phyloP scores from a whole-genome alignment of 1,140 invertebrate genomes.

The Patella vulgata region DNA sequence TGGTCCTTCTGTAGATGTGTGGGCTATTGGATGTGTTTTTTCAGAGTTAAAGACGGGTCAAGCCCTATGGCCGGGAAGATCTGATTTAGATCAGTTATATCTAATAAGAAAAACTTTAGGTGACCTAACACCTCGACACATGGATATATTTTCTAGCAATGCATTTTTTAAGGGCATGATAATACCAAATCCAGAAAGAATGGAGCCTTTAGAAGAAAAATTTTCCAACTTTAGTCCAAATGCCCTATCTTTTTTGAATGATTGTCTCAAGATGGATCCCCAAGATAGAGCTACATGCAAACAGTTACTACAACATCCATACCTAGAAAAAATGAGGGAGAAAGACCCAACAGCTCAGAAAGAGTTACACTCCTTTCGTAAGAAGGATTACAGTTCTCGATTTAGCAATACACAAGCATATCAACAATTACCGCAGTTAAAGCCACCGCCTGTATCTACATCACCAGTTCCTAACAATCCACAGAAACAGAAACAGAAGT shows the following conservation, averaged over 20 bases:
- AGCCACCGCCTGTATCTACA: conserved; percentile 17
- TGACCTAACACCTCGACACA: conserved; percentile 91
- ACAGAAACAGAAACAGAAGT: neutral
- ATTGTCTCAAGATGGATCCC: conserved; percentile 96
- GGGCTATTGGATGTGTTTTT: conserved; percentile 91
- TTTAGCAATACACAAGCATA: conserved; percentile 35
- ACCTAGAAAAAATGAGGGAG: conserved; percentile 73
- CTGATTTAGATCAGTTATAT: conserved; percentile 98
- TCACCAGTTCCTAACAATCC: conserved; percentile 4
- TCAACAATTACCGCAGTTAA: conserved; percentile 1
- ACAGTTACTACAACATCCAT: conserved; percentile 87
- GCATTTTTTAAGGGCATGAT: conserved; percentile 90
- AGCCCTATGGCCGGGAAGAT: conserved; percentile 94
- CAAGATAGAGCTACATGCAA: conserved; percentile 88
- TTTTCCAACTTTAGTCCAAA: conserved; percentile 78
- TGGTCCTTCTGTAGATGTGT: conserved; percentile 96
- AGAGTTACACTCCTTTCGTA: conserved; percentile 32
- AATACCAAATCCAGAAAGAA: conserved; percentile 83
- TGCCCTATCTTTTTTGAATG: conserved; percentile 87
- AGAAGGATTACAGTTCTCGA: conserved; percentile 33
- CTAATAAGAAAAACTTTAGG: conserved; percentile 89
- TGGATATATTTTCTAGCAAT: conserved; percentile 95
- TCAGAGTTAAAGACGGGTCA: conserved; percentile 86
- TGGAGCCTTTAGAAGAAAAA: conserved; percentile 82
- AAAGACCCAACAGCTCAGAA: conserved; percentile 34